These are phyloP conservation scores for Drosophila gunungcola DNA, from an alignment of 1,140 invertebrate species.

Conservation along the genomic window DNA sequence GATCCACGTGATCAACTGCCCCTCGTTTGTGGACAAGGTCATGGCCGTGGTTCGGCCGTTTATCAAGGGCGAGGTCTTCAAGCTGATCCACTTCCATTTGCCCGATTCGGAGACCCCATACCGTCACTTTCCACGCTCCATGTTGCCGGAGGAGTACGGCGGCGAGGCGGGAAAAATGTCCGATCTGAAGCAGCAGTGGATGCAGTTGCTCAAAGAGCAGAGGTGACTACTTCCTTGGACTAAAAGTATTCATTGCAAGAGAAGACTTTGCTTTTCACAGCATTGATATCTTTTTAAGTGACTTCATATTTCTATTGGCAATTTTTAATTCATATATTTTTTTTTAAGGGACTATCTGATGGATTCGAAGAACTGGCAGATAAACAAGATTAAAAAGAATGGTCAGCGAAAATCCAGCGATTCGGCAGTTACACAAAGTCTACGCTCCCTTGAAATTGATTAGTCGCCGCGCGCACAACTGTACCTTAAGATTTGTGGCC, in stretches of 20 bases:
- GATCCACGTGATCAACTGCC: constrained; percentile 89
- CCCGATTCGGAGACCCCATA: constrained; percentile 87
- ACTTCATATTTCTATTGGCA: too few species aligned
- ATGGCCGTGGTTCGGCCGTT: constrained; percentile 88
- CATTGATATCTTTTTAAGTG: too few species aligned
- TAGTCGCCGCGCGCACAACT: constrained; percentile 24
- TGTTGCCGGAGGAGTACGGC: constrained; percentile 88
- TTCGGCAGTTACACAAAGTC: constrained; percentile 35
- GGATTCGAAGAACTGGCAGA: constrained; percentile 61
- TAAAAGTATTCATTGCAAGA: too few species aligned
- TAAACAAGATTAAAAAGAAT: constrained; percentile 67
- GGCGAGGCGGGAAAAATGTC: constrained; percentile 87
- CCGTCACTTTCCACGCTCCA: constrained; percentile 87
- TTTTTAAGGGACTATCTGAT: constrained; percentile 62
- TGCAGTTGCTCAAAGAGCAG: constrained; percentile 80
- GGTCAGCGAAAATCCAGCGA: constrained; percentile 8
- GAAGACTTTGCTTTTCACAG: too few species aligned
- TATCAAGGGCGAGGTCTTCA: constrained; percentile 88
- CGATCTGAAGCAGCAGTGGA: constrained; percentile 87
- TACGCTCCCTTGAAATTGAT: constrained; percentile 74
- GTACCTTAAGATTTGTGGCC: neutral
- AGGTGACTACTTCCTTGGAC: constrained; percentile 38
- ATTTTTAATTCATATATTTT: neutral
- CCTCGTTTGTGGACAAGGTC: constrained; percentile 88
- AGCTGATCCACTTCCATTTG: constrained; percentile 87